Base-by-base conservation (phyloP, 2,888 invertebrate genomes). In the Bhutanitis thaidina region DNA sequence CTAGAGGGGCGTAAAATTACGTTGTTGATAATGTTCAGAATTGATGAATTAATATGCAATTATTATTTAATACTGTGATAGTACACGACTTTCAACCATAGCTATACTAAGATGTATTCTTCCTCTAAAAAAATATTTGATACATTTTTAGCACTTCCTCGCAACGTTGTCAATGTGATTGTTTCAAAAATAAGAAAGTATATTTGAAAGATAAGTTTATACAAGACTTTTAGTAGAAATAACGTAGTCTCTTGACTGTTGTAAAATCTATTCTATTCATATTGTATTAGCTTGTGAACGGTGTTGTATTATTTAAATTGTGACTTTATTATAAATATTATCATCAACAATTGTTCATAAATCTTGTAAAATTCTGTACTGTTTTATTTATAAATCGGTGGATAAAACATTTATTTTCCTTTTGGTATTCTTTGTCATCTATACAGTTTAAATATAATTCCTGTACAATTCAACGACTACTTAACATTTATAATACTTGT, bases 261-360 rank as follows among this genome's bases (percentile, higher is more conserved):
- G 46, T 53, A 52, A 49, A 29, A 49, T 49, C 16, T 14, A 40
- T 25, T 32, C 27, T 14, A 35, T 27, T 40, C 27, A 40, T 14
- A 30, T 13, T 39, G 10, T 32, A 16, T n/a, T 43, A 34, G 43
- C 30, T 36, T 51, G 38, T 41, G 41, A 49, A 43, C 47, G 35
- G 49, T n/a, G n/a, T n/a, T 52, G 43, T 53, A 50, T 55, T 49
- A 43, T 32, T 51, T 50, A 27, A 27, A 27, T 27, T 8, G 20
- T 20, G 20, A 50, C 49, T 52, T 53, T 59, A 55, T 53, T 62
- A 56, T 60, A 60, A 53, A 62, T 59, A 58, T 20, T 20, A 20
- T 57, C 57, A 56, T 55, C 55, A 34, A 46, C 54, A 51, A 50
- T 53, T 55, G 55, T 54, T 58, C 56, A 49, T 57, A 54, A 56